Base-by-base conservation (phyloP, 2,113 vertebrate genomes). In the Planiliza haematocheilus region DNA sequence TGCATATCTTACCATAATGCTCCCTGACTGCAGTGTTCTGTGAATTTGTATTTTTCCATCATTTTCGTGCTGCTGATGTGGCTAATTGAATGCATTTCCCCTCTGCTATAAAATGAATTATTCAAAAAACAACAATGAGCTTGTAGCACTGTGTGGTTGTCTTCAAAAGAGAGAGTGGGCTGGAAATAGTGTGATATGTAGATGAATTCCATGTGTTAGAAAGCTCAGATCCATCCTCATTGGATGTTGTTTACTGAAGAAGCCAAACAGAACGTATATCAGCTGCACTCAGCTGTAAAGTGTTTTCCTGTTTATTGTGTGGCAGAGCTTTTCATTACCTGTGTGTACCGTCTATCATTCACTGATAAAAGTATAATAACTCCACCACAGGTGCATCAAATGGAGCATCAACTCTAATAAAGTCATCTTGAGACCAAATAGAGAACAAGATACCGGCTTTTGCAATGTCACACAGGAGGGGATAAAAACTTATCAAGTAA, bases 331-430 rank as follows among this genome's bases (percentile, higher is more conserved):
- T 51, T 51, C 41, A 61, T 77, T 50, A 66, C 18, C 46, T 72
- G 37, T 36, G 10, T 55, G 36, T 10, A 18, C 14, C 21, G 71
- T 57, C 39, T 36, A 37, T 52, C 16, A 52, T 55, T 69, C 57
- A 41, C 13, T 66, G 17, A 62, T 57, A 46, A 74, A 70, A 58
- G 37, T 30, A 38, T 6, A 42, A 56, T n/a, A 56, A 55, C 10
- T 41, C 17, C 11, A 50, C 16, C 20, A 62, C n/a, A 37, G n/a
- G 18, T 4, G 49, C 56, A 51, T 71, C 18, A 9, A 14, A 7
- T 58, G 36, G 18, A 53, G 20, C 21, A 46, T 69, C 52, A 69
- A 38, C 57, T 77, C 45, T 39, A 45, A 66, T 53, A 53, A 58
- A 62, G 24, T 45, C 43, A 46, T 55, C 11, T n/a, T 37, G 4